Conservation (phyloP, 2,113 vertebrate species). For the Hippopotamus amphibius region DNA sequence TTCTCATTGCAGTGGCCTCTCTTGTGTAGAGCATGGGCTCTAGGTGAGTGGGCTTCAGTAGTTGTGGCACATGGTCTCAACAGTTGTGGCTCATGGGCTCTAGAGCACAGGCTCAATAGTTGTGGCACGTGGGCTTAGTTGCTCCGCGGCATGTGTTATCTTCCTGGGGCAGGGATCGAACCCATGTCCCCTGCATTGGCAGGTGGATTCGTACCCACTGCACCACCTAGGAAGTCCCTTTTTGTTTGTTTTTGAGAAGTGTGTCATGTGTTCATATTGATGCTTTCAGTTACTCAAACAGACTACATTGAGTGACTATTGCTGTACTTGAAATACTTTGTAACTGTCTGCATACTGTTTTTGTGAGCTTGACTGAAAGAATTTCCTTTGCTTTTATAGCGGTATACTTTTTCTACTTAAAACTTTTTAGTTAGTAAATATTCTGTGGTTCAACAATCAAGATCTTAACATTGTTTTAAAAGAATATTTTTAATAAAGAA, state of each 20-base stretch:
- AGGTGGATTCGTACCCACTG: too few species aligned
- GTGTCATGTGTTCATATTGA: neutral
- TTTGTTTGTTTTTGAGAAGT: conserved; percentile 38
- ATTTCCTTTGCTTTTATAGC: neutral
- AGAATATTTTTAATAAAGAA: neutral
- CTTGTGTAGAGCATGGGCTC: too few species aligned
- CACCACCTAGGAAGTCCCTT: too few species aligned
- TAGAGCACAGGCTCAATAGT: too few species aligned
- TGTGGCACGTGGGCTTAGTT: too few species aligned
- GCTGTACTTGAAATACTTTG: neutral
- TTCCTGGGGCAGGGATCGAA: too few species aligned
- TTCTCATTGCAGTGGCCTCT: too few species aligned
- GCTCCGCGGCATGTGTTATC: too few species aligned
- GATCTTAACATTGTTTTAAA: neutral
- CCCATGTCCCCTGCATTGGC: too few species aligned
- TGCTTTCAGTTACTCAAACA: neutral
- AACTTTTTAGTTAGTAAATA: neutral
- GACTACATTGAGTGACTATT: neutral
- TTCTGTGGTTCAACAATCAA: neutral
- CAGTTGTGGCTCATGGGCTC: too few species aligned
- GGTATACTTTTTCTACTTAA: neutral
- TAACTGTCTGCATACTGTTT: neutral
- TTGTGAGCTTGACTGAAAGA: neutral
- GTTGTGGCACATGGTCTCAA: too few species aligned
- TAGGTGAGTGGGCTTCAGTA: too few species aligned